Base-by-base conservation (phyloP, 2,113 vertebrate genomes). In the Stictonetta naevosa region DNA sequence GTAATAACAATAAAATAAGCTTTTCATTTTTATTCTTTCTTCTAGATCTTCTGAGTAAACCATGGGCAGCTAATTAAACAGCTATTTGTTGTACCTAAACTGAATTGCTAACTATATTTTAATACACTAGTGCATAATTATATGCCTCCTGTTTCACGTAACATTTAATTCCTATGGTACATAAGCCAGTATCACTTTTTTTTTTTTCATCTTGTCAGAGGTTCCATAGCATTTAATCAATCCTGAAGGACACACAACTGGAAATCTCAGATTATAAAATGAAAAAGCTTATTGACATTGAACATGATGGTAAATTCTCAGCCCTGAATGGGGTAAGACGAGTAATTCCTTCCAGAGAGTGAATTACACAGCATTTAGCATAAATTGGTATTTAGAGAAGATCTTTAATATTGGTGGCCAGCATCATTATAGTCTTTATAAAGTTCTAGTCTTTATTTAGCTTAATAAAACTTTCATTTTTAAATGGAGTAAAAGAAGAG, bases 391-490 rank as follows among this genome's bases (percentile, higher is more conserved):
- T 55, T 69, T 52, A 68, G 33, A 52, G 31, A 16, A 60, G 34
- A 48, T 26, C 7, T 44, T 75, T 72, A 58, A 38, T 66, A 26
- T 10, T 19, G 22, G 6, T 66, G 34, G n/a, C 19, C 11, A 23
- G 10, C 28, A 71, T 26, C 36, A 46, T 34, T 7, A 56, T 48
- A 48, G 46, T 21, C 46, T 48, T 48, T 48, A 48, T 19, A 46
- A 46, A 46, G 9, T 20, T 48, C 22, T 48, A 48, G 10, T 25
- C 69, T 25, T 42, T 6, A 62, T 55, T 55, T 28, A n/a, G 31
- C 56, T 84, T 77, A 53, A 31, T 42, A 72, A 58, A 93, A 20
- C 9, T 96, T 89, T 92, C 33, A 19, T 88, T 95, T 83, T 93
- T 60, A 95, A 76, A 91, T 90, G 79, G 23, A 89, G 80, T 34